Evolutionary conservation across 2,113 vertebrate genomes (phyloP), one percentile per base, ranked within the genome.

Genomic region (Chaetura pelagica): DNA sequence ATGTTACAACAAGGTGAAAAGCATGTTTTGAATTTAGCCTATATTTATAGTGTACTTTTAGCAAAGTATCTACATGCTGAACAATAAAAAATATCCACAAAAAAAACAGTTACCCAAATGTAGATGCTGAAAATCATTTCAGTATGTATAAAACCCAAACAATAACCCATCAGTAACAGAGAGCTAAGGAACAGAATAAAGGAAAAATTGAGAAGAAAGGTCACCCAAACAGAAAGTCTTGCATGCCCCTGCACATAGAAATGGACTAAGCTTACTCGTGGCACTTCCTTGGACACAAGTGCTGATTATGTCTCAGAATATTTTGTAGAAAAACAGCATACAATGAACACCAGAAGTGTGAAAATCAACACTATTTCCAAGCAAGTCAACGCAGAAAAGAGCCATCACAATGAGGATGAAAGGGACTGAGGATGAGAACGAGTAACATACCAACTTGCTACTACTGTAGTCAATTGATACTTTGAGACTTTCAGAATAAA

Each of bases 401-500:
- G 34, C 68, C 84, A 34, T 35, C 55, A 83, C 75, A 81, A 46
- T 5, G 16, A 84, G 15, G 48, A 71, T 6, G 6, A 84, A 66
- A 77, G 83, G 29, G 14, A 73, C 44, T 34, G 27, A 54, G 38
- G 40, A 92, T 10, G 8, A 81, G 57, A 49, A 94, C 87, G 49
- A 76, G 58, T 59, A 84, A 52, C 6, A 12, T 26, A 59, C 23
- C 59, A 76, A 51, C 66, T 34, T 92, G 57, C 34, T 40, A 62
- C 46, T 46, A 22, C 67, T 94, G 96, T 63, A 96, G 58, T 38
- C 32, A 94, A 35, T 52, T 86, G 35, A 57, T 67, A 84, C 10
- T 52, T 73, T 94, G 82, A 96, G 61, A 93, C 30, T 76, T 69
- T 34, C 22, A 67, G 15, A 79, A 76, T 66, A 94, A 72, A 69